Evolutionary conservation across 2,113 vertebrate species (phyloP), one percentile per base, ranked within the genome.

Genomic region (Phodopus roborovskii): DNA sequence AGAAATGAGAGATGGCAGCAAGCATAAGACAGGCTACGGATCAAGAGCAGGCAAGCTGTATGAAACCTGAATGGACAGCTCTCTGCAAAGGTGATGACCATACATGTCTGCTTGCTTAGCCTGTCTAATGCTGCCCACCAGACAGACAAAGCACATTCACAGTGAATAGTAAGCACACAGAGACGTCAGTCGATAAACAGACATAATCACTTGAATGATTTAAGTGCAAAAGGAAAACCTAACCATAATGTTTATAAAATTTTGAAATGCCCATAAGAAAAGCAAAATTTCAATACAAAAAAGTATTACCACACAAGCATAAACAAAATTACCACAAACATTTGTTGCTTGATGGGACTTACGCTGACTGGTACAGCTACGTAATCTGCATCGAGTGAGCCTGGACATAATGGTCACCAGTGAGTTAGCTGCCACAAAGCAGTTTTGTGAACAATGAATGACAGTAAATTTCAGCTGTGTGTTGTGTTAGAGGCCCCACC

Each of bases 371-470:
- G 96, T 92, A 96, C 93, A 84, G 62, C 90, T 85, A 90, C 50
- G 3, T 90, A 86, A 97, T 94, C 92, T 75, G 94, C 83, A 75
- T 94, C 84, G 79, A 90, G 91, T 24, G 78, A 90, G 77, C 58
- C 95, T 81, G 87, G 94, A 87, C 91, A 98, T 96, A 97, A 97
- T 95, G 96, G 94, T 85, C 85, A 66, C 62, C 92, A 97, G 81
- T 94, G 92, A 97, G 83, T 58, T 15, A 48, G 85, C 77, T 33
- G 81, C 81, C 90, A 98, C 96, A 97, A 97, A 93, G 97, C 90
- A 93, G 81, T 96, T 95, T 45, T 97, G 97, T 97, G 71, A 95
- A 81, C 88, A 62, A 45, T 77, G 87, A 93, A 92, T 90, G 53
- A 53, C 77, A 78, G 45, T 60, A 17, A 60, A 62, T 56, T 36